phyloP scores from a whole-genome alignment of 2,888 invertebrate genomes.

The Drosophila mayaguana region DNA sequence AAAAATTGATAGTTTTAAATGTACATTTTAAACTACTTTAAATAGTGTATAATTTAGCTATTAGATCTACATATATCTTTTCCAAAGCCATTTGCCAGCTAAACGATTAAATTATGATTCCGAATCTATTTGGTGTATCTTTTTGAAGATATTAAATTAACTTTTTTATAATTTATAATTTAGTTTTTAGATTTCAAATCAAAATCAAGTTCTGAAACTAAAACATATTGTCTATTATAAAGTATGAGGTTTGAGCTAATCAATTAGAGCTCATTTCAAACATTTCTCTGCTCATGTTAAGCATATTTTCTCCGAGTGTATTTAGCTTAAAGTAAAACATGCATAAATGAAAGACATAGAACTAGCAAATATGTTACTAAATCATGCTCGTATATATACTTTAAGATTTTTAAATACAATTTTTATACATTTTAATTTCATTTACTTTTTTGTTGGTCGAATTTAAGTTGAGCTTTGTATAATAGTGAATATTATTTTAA shows the following conservation, averaged over 20 bases:
- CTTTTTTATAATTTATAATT: not conserved
- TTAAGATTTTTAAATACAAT: not conserved
- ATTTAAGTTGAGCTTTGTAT: slow-evolving; percentile 39
- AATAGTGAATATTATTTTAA: slow-evolving; percentile 21
- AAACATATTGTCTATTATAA: too few relatives aligned
- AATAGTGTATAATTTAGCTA: not conserved
- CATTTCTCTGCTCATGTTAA: not conserved
- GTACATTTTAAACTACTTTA: not conserved
- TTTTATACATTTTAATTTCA: not conserved
- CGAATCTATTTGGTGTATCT: not conserved
- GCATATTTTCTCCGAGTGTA: slow-evolving; percentile 11
- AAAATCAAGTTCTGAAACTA: not conserved
- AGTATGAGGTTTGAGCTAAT: too few relatives aligned
- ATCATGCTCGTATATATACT: slow-evolving; percentile 24
- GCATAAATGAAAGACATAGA: slow-evolving; percentile 33
- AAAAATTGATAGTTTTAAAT: not conserved
- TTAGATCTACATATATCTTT: too few relatives aligned
- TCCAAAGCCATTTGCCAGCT: not conserved
- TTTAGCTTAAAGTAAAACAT: slow-evolving; percentile 36
- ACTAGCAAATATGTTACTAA: slow-evolving; percentile 17
- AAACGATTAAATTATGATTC: not conserved
- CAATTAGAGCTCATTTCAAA: not conserved
- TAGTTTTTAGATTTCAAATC: not conserved
- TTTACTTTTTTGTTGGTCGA: slow-evolving; percentile 9
- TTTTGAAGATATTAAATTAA: not conserved